Conservation (phyloP, 2,797 vertebrate genomes). For the Sitta carolinensis region DNA sequence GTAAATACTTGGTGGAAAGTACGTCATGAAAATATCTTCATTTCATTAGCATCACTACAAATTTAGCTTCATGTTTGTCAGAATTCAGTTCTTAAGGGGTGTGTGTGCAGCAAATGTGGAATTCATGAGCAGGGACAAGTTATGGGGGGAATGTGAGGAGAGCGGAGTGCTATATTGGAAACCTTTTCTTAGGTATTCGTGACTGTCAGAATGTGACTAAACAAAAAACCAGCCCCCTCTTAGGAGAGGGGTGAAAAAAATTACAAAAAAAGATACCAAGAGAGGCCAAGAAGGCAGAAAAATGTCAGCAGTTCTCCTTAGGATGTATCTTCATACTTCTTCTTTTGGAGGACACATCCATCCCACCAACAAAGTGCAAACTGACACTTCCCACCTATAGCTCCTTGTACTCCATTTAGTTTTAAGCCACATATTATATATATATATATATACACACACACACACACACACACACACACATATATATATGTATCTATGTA, state of each 20-base stretch:
- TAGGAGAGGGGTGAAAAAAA: neutral
- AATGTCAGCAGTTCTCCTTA: neutral
- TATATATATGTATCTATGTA: neutral
- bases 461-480: too few species aligned
- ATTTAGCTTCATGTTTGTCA: neutral
- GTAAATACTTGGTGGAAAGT: neutral
- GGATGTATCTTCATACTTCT: neutral
- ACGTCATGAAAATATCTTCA: neutral
- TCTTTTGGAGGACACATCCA: neutral
- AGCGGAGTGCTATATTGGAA: neutral
- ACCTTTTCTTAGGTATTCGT: neutral
- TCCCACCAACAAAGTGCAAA: neutral
- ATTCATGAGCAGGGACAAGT: neutral
- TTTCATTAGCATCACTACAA: neutral
- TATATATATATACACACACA: too few species aligned
- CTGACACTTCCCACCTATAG: neutral
- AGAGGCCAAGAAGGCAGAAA: neutral
- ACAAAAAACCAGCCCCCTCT: neutral
- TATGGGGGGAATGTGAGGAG: neutral
- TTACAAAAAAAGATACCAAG: neutral
- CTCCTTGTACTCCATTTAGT: neutral
- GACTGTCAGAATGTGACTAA: neutral
- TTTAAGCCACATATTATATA: neutral
- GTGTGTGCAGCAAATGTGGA: neutral
- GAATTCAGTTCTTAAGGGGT: neutral